These are phyloP conservation scores for Mus minutoides DNA, from an alignment of 2,797 vertebrate species.

Conservation along the genomic window DNA sequence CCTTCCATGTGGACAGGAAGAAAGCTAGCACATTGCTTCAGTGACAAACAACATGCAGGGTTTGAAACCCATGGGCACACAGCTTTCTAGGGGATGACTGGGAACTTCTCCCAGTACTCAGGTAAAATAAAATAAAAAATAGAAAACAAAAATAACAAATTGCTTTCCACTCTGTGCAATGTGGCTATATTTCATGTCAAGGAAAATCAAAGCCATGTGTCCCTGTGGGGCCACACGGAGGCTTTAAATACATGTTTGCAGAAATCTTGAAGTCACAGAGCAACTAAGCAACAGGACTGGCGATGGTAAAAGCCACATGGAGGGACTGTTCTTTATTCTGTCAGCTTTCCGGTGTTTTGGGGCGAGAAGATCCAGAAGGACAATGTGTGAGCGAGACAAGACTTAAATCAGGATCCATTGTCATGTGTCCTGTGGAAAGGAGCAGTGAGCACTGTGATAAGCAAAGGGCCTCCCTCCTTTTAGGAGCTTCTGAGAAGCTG, in stretches of 20 bases:
- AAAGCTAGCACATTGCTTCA: too few relatives aligned
- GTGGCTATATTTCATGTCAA: neutral
- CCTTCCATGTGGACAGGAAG: too few relatives aligned
- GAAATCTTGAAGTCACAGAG: neutral
- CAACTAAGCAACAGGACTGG: neutral
- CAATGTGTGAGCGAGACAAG: neutral
- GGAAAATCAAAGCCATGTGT: neutral
- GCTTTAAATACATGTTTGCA: neutral
- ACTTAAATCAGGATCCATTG: neutral
- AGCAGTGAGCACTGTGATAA: too few relatives aligned
- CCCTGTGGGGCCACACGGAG: fast-evolving
- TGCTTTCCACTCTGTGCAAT: too few relatives aligned
- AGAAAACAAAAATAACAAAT: neutral
- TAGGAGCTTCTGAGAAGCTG: neutral
- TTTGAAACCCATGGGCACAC: neutral
- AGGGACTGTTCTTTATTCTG: neutral
- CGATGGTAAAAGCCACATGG: neutral
- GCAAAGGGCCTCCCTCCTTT: neutral
- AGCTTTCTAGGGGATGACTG: neutral
- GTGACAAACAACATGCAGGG: neutral
- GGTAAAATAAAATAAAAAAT: neutral
- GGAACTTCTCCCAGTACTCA: neutral
- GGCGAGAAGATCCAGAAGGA: too few relatives aligned
- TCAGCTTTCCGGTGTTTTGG: neutral
- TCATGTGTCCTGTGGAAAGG: neutral